These are phyloP conservation scores for Eptatretus burgeri DNA, from an alignment of 2,113 vertebrate species.

Conservation along the genomic window DNA sequence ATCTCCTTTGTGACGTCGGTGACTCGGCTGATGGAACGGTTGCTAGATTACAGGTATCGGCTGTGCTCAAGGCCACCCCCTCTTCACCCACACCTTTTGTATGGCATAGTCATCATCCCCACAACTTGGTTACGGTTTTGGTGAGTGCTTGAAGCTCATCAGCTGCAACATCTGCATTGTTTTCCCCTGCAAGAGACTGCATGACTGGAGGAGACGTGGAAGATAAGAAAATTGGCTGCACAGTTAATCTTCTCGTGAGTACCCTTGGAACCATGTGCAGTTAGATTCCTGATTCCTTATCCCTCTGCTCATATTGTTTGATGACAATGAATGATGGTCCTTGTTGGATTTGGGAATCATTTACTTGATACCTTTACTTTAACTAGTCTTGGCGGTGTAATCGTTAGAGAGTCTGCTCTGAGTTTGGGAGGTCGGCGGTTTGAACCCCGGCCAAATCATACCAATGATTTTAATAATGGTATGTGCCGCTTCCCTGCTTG, in stretches of 20 bases:
- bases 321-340: neutral
- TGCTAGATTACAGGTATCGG: slow-evolving; percentile 73
- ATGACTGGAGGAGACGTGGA: slow-evolving; percentile 95
- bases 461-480: no score
- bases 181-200: slow-evolving; percentile 34
- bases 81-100: no score
- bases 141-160: no score
- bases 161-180: no score
- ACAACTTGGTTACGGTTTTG: no score
- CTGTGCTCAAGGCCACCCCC: no score
- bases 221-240: slow-evolving; percentile 91
- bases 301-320: neutral
- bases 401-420: no score
- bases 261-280: slow-evolving; percentile 1
- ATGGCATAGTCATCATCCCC: no score
- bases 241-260: slow-evolving; percentile 80
- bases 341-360: neutral
- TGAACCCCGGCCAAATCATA: no score
- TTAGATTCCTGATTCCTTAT: slow-evolving; percentile 6
- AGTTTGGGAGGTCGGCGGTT: no score
- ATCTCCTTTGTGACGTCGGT: slow-evolving; percentile 87
- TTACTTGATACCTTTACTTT: neutral
- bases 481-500: no score
- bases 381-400: neutral
- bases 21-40: slow-evolving; percentile 78